A percentile compares a stretch with the other conserved stretches of the same genome.
Conservation (phyloP, 1,140 invertebrate species). For the Tetraneura akinire region DNA sequence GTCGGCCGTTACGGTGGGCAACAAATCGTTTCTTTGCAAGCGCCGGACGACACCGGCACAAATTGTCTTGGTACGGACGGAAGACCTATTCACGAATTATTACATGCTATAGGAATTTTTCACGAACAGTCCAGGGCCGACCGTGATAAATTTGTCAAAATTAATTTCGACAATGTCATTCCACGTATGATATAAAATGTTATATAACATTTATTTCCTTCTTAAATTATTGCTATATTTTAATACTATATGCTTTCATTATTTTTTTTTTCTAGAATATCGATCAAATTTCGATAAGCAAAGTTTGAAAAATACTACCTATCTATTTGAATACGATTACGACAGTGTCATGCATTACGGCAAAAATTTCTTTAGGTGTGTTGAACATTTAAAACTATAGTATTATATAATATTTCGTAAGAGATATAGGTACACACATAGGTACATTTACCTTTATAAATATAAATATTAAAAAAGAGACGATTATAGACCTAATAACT, state of each 20-base stretch:
- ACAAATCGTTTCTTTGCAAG: slow-evolving; percentile 68
- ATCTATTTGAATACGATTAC: slow-evolving; percentile 71
- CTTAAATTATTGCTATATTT: no score
- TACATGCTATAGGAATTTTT: slow-evolving; percentile 69
- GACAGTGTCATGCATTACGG: slow-evolving; percentile 77
- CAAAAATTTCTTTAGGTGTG: slow-evolving; percentile 63
- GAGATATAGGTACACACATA: no score
- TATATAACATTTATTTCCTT: background rate
- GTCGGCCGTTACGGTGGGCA: slow-evolving; percentile 68
- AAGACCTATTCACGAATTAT: slow-evolving; percentile 68
- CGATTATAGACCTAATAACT: no score
- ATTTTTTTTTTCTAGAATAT: slow-evolving; percentile 61
- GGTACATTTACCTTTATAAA: no score
- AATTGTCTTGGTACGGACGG: slow-evolving; percentile 67
- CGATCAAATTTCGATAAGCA: slow-evolving; percentile 67
- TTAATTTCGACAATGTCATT: slow-evolving; percentile 64
- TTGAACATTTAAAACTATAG: no score
- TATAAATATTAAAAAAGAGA: no score
- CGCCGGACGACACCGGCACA: slow-evolving; percentile 63
- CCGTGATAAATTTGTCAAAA: slow-evolving; percentile 65
- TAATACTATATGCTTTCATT: background rate
- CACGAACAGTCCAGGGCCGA: slow-evolving; percentile 69
- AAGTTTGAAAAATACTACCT: slow-evolving; percentile 65
- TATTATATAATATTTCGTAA: no score
- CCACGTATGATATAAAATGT: slow-evolving; percentile 59